Conservation (phyloP, 2,797 vertebrate species). For the Gymnothorax reevesii region DNA sequence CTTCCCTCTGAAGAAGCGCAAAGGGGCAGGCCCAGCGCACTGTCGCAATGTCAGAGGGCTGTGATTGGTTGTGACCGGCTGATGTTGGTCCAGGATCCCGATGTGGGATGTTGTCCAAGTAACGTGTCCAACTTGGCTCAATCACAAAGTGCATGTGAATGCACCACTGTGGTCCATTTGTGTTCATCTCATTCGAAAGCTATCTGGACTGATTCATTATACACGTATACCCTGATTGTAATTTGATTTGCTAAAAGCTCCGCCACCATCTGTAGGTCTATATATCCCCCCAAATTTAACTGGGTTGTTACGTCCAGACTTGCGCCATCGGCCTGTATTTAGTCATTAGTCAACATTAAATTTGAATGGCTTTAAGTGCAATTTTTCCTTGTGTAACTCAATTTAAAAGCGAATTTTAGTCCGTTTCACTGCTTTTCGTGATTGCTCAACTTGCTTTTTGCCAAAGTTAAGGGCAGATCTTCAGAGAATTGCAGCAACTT, state of each 20-base stretch:
- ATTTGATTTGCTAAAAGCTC: not conserved
- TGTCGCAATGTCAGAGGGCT: too few relatives aligned
- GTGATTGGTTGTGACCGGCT: too few relatives aligned
- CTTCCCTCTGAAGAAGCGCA: too few relatives aligned
- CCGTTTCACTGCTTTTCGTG: not conserved
- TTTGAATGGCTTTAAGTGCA: not conserved
- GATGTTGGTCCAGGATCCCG: too few relatives aligned
- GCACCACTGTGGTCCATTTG: not conserved
- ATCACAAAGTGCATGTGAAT: not conserved
- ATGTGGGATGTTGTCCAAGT: too few relatives aligned
- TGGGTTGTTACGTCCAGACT: not conserved
- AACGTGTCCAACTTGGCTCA: too few relatives aligned
- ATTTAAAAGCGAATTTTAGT: not conserved
- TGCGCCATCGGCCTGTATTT: not conserved
- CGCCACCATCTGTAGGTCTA: not conserved
- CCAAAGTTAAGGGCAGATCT: not conserved
- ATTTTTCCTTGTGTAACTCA: not conserved
- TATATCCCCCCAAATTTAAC: not conserved
- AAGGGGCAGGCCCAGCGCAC: too few relatives aligned
- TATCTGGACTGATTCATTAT: not conserved
- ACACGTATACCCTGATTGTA: not conserved
- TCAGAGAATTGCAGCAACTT: not conserved
- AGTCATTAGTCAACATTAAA: not conserved
- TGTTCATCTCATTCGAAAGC: not conserved
- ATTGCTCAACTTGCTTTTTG: not conserved